Conservation (phyloP, 2,113 vertebrate genomes). For the Salvelinus sp. region DNA sequence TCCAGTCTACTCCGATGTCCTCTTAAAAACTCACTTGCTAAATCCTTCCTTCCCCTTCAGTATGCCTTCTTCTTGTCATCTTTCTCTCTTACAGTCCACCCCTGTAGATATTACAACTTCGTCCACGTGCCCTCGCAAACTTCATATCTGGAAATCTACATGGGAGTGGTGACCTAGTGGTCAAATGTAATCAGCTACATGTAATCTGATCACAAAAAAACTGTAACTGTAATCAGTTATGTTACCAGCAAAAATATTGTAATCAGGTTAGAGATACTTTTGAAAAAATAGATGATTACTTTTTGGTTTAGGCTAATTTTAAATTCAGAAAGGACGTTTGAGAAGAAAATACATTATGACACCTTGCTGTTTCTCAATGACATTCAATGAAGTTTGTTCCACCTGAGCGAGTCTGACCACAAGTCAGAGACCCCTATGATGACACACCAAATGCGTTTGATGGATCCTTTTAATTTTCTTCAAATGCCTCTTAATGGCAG, state of each 20-base stretch:
- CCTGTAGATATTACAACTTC: background rate
- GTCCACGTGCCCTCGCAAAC: background rate
- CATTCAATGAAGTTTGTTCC: no score
- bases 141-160: background rate
- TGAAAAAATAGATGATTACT: slow-evolving; percentile 75
- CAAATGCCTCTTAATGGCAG: no score
- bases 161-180: background rate
- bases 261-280: slow-evolving; percentile 78
- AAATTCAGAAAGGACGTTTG: no score
- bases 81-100: background rate
- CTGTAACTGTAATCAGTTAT: no score
- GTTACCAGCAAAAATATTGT: no score
- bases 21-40: background rate
- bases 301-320: slow-evolving; percentile 66
- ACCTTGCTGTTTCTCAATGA: no score
- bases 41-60: background rate
- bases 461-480: no score
- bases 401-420: no score
- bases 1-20: background rate
- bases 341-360: no score
- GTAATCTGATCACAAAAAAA: slow-evolving; percentile 26
- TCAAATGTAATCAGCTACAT: background rate
- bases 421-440: no score
- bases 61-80: background rate
- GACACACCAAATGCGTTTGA: no score